Base-by-base conservation (phyloP, 2,113 vertebrate genomes). In the Saiga tatarica region DNA sequence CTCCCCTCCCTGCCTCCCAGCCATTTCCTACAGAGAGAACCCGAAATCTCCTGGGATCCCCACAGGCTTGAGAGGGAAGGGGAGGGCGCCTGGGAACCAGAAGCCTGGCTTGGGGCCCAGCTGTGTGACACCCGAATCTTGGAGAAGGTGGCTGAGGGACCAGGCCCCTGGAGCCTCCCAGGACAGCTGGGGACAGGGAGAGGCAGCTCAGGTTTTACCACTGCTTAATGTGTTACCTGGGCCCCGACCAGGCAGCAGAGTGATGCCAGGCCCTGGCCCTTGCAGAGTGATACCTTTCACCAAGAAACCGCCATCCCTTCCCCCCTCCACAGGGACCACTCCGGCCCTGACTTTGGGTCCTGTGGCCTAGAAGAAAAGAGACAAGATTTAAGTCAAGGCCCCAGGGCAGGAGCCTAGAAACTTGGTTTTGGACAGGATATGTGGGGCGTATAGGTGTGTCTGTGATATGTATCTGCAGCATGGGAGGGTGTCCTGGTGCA, bases 81-180 rank as follows among this genome's bases (percentile, higher is more conserved):
- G 47, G 23, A 86, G 57, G n/a, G 55, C 36, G 25, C 83, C 94
- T 97, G 97, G 94, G 97, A 97, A 97, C 92, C 86, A 90, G 71
- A 90, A 94, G 88, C 85, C 71, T 97, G 98, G 98, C 89, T 67
- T 53, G 47, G n/a, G 33, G 82, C 97, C 96, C 95, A 87, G 93
- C 5, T 93, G 60, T 26, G 52, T 97, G 98, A 97, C 83, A 98
- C 93, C 86, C 85, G 87, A 98, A 59, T 93, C 97, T 79, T 59
- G 28, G 89, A 55, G 78, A 98, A 39, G 87, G 94, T 94, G 86
- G 15, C 86, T 53, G 39, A 76, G n/a, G 55, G 86, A 15, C 82
- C 57, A 67, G 94, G 91, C 36, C 57, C 17, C 33, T n/a, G 83
- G 88, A 76, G 93, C 95, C 97, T 97, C 86, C 89, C 47, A 91